Base-by-base conservation (phyloP, 1,140 invertebrate species). In the Diuraphis noxia region DNA sequence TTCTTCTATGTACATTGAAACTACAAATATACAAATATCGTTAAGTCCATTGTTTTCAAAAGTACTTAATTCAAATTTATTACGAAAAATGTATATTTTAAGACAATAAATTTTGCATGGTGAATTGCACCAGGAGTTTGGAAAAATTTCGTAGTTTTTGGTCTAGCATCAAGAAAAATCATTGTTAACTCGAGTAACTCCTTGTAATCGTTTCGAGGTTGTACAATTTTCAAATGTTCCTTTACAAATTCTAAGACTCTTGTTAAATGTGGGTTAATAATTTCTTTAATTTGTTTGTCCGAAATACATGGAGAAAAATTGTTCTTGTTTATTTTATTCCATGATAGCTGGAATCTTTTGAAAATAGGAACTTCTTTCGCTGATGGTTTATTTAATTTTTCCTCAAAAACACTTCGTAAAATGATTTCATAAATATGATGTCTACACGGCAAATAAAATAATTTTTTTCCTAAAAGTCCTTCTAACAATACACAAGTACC, bases 161-260 rank as follows among this genome's bases (percentile, higher is more conserved):
- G 2, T 41, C 41, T 41, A 36, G 30, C 81, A n/a, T 40, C 40
- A 41, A 94, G 93, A 93, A 94, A 94, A 72, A 94, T 93, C 63
- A 94, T 92, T 36, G 72, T 93, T 89, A 94, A 92, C 92, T 94
- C 93, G 8, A 94, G 92, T 30, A 94, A 91, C 93, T 94, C 93
- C 38, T 93, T 93, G 92, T 94, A 94, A 92, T 94, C 93, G 84
- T 93, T 86, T 92, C 93, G 90, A 36, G 92, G 92, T 86, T 86
- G n/a, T 86, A 46, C 84, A 86, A 46, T 41, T 41, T 41, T 41
- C 41, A n/a, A n/a, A n/a, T n/a, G n/a, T n/a, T n/a, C n/a, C n/a
- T n/a, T n/a, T n/a, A n/a, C n/a, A n/a, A n/a, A 46, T 5, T 34
- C 0, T 49, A 86, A 49, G 10, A 49, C 36, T 34, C 41, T 46